phyloP scores from a whole-genome alignment of 2,888 invertebrate species.

The Sarcophaga rosellei region DNA sequence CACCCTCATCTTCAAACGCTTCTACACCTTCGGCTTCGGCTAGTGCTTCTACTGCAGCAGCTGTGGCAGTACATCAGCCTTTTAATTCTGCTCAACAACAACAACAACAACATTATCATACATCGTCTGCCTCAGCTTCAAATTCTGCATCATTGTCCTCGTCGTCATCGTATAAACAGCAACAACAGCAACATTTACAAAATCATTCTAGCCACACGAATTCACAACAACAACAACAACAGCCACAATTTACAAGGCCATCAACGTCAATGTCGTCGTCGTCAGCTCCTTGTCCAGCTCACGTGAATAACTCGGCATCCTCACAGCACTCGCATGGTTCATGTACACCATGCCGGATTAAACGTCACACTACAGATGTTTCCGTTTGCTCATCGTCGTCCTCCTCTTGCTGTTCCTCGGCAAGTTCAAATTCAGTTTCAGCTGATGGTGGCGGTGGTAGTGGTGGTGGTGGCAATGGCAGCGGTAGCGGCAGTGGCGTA shows the following conservation, averaged over 20 bases:
- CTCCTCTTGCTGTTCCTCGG: conserved; percentile 72
- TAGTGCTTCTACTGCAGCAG: conserved; percentile 68
- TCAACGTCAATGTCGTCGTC: conserved; percentile 66
- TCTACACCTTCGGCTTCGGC: conserved; percentile 71
- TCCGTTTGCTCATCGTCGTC: conserved; percentile 74
- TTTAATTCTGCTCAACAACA: conserved; percentile 66
- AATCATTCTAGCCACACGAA: conserved; percentile 65
- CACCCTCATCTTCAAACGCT: conserved; percentile 69
- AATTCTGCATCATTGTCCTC: conserved; percentile 3
- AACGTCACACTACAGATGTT: conserved; percentile 71
- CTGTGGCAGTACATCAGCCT: conserved; percentile 71
- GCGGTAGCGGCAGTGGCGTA: conserved; percentile 47
- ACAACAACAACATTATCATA: conserved; percentile 66
- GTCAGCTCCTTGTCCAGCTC: conserved; percentile 66
- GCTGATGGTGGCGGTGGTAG: conserved; percentile 61
- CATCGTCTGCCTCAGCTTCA: conserved; percentile 35
- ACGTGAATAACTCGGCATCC: conserved; percentile 53
- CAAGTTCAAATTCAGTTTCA: conserved; percentile 69
- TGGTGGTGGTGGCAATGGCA: conserved; percentile 53
- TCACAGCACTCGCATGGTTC: conserved; percentile 62
- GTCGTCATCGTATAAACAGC: conserved; percentile 45
- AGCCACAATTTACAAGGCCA: conserved; percentile 22
- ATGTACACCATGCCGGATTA: conserved; percentile 73
- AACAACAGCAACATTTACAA: conserved; percentile 61
- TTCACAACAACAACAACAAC: conserved; percentile 66